Evolutionary conservation across 2,797 vertebrate species (phyloP), one percentile per base, ranked within the genome.

Genomic region (Labroides dimidiatus): DNA sequence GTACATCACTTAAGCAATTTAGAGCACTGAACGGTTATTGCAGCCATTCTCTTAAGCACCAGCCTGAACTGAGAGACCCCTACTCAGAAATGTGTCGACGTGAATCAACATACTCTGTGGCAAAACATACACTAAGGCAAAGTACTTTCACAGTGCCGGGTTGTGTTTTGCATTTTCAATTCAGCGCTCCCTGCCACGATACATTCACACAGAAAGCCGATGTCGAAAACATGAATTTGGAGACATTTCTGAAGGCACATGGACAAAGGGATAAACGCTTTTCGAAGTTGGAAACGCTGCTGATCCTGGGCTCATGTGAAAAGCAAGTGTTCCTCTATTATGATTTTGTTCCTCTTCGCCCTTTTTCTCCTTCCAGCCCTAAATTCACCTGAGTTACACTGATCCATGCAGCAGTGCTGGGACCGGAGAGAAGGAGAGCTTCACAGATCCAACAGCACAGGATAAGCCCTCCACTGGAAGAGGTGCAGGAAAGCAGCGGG

Each of bases 1-100:
- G 89, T 86, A 84, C 81, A 86, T 89, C 84, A 87, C 79, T 91
- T 89, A 81, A 84, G 83, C 80, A 76, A 87, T 90, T 85, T 80
- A 49, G 54, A 59, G 73, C 55, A 60, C 51, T 58, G 52, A 86
- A 88, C 76, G 64, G 85, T 84, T 87, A 79, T 69, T 72, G 79
- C 76, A 73, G 78, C 75, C 82, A 80, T 89, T 77, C 80, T 80
- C 81, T 81, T 80, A 81, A 90, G 85, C 39, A 44, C 63, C 69
- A 64, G 77, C 60, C 78, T 82, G 80, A 82, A 85, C 71, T 71
- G 75, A 81, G 77, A 71, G 19, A 62, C 76, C 70, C 75, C 54
- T 74, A 64, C 75, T 79, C 50, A 85, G 72, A 73, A 83, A 75
- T 30, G 50, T 17, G 62, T 71, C 42, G 15, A 16, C n/a, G 67